These are phyloP conservation scores for Seladonia tumulorum DNA, from an alignment of 2,888 invertebrate species.

Conservation along the genomic window DNA sequence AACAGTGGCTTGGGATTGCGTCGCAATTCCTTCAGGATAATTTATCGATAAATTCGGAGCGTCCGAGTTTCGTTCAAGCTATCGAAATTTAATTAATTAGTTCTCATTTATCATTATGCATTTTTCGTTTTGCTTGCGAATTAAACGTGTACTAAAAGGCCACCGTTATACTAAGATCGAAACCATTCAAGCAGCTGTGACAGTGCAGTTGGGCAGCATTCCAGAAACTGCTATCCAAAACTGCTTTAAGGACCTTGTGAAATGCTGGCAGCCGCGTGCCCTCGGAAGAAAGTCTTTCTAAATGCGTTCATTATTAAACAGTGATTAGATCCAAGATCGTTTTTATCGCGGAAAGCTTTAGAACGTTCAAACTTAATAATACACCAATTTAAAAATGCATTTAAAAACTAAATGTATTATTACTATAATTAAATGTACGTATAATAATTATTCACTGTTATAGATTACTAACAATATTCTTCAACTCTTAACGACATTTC, in stretches of 20 bases:
- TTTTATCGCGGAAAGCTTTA: not conserved
- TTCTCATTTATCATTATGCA: not conserved
- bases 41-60: not conserved
- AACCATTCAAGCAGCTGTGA: conserved; percentile 18
- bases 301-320: conserved; percentile 15
- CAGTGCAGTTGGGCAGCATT: conserved; percentile 21
- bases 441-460: too few species aligned
- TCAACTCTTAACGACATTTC: too few species aligned
- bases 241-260: conserved; percentile 21
- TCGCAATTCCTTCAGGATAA: not conserved
- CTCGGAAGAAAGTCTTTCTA: not conserved
- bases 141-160: not conserved
- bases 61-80: not conserved
- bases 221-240: conserved; percentile 23
- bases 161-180: conserved; percentile 2
- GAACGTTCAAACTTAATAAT: not conserved
- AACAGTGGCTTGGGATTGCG: not conserved
- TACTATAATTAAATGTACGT: too few species aligned
- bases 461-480: too few species aligned
- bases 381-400: not conserved
- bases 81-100: conserved; percentile 10
- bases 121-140: not conserved
- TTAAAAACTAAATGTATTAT: not conserved
- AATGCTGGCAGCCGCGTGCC: not conserved
- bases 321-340: not conserved